Percentiles rank a stretch among this genome's conserved stretches.
phyloP scores from a whole-genome alignment of 35 echinoderm and acorn worm genomes.

The Patiria miniata region DNA sequence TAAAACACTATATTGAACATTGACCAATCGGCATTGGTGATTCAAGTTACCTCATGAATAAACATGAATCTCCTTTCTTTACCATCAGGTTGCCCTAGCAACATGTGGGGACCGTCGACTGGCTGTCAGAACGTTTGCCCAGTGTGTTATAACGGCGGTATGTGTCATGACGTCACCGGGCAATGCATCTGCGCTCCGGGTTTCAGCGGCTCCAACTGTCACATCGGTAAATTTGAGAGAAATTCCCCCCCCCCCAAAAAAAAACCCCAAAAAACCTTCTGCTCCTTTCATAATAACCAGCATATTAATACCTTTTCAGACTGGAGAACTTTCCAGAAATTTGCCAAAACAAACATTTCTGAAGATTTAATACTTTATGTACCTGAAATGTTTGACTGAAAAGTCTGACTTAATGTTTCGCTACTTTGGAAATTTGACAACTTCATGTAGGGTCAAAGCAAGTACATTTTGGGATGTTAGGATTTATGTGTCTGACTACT shows the following conservation, averaged over 20 bases:
- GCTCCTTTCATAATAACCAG: neutral
- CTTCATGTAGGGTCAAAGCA: too few relatives aligned
- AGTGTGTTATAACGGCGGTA: constrained; percentile 31
- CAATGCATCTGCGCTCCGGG: constrained; percentile 18
- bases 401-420: too few relatives aligned
- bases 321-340: neutral
- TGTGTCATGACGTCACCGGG: neutral
- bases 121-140: neutral
- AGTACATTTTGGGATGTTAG: too few relatives aligned
- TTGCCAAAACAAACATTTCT: neutral
- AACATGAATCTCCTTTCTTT: neutral
- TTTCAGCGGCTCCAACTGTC: constrained; percentile 14
- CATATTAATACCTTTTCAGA: neutral
- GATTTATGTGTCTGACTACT: too few relatives aligned
- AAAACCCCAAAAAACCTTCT: neutral
- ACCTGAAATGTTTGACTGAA: too few relatives aligned
- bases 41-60: neutral
- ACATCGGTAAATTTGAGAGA: neutral
- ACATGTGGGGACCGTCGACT: neutral
- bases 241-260: neutral
- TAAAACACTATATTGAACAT: too few relatives aligned
- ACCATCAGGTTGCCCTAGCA: constrained; percentile 32
- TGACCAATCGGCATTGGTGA: neutral
- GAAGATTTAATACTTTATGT: too few relatives aligned
- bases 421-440: too few relatives aligned